Base-by-base conservation (phyloP, 2,888 invertebrate genomes). In the Hemistola chrysoprasaria region DNA sequence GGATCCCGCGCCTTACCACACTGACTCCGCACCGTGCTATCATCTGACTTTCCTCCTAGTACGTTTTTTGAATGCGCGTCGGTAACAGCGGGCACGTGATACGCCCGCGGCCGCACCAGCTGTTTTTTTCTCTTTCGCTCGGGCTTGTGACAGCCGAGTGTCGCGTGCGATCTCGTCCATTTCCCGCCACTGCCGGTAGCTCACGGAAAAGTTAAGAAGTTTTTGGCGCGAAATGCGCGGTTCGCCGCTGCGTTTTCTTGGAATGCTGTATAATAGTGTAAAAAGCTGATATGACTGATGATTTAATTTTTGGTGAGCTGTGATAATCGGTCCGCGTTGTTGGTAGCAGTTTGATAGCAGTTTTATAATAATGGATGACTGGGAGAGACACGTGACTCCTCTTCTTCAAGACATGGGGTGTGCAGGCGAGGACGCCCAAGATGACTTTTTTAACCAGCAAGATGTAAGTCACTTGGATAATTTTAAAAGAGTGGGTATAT, bases 361-460 rank as follows among this genome's bases (percentile, higher is more conserved):
- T 71, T 71, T 61, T 38, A 50, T 69, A 64, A 80, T 71, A 71
- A 88, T 90, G 89, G 90, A 90, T 80, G 90, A 91, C 73, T 91
- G 91, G 91, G 91, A 91, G 76, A 85, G 90, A 58, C 91, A 91
- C 66, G 90, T 91, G 50, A 90, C 90, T 42, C 90, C 90, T 29
- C 86, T 91, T 46, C 80, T 91, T 50, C 91, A 90, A 70, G 91
- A 91, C 64, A 91, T 91, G 88, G 90, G 88, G 61, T 89, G 89
- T 67, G 71, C 87, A 50, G 84, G 78, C 59, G 88, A 87, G 67
- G 90, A 90, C 56, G 83, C 85, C 54, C 90, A 90, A 63, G 90
- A 90, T 56, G 90, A 91, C 76, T 91, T 90, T 79, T 90, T 91
- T 78, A 86, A 81, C 65, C 90, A 90, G 55, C 91, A 91, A 77